Percentiles rank a stretch among this genome's conserved stretches.
phyloP scores from a whole-genome alignment of 2,888 invertebrate species.

The Scaptomyza caliginosa region DNA sequence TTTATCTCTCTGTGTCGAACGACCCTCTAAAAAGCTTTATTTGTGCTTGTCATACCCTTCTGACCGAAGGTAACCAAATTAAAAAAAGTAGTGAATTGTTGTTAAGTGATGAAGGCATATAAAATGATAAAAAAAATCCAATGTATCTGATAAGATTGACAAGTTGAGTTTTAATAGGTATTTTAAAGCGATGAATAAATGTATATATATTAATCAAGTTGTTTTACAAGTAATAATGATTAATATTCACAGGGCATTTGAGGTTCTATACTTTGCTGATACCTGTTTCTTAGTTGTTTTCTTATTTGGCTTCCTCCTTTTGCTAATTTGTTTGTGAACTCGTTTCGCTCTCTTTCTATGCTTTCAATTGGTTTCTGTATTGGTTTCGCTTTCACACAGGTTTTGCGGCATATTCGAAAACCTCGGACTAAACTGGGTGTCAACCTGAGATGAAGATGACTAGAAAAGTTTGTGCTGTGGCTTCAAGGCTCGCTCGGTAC shows the following conservation, averaged over 20 bases:
- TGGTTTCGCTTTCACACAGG: constrained; percentile 54
- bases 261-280: not conserved
- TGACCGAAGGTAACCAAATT: constrained; percentile 5
- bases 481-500: constrained; percentile 38
- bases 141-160: not conserved
- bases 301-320: constrained; percentile 65
- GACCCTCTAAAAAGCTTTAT: constrained; percentile 36
- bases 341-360: constrained; percentile 33
- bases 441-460: constrained; percentile 65
- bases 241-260: constrained; percentile 3
- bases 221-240: too few species aligned
- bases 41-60: constrained; percentile 36
- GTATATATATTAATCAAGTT: not conserved
- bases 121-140: not conserved
- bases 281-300: constrained; percentile 28
- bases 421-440: constrained; percentile 60
- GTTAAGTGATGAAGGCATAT: not conserved
- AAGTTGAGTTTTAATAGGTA: not conserved
- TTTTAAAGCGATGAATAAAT: not conserved
- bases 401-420: constrained; percentile 50
- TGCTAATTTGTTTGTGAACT: constrained; percentile 77
- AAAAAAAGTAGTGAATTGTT: too few species aligned
- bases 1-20: constrained; percentile 12
- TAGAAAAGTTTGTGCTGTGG: constrained; percentile 45
- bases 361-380: constrained; percentile 30